A percentile compares a stretch with the other conserved stretches of the same genome.
Evolutionary conservation across 2,797 vertebrate species (phyloP).

Genomic region (Garrulus glandarius): DNA sequence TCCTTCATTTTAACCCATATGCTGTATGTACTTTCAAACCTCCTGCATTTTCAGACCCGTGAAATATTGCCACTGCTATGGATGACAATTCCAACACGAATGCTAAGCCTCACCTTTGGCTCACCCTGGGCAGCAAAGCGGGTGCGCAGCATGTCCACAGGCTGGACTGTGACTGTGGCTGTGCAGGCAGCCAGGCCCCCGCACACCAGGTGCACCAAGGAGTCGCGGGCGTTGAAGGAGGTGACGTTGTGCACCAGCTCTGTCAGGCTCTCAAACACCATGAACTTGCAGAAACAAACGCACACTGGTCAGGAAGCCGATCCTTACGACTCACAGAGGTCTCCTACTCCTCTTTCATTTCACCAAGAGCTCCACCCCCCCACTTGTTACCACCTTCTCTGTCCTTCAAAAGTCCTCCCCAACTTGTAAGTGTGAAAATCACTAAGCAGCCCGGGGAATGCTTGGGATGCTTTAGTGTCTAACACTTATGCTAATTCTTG

Average conservation of each 20-base stretch:
- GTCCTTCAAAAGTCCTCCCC: not conserved
- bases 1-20: not conserved
- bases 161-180: constrained; percentile 87
- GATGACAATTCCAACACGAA: accelerated
- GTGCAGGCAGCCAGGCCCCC: constrained; percentile 88
- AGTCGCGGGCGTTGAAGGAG: constrained; percentile 67
- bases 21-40: not conserved
- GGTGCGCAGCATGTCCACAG: constrained; percentile 91
- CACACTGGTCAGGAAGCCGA: not conserved
- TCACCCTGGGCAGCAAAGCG: constrained; percentile 96
- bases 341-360: not conserved
- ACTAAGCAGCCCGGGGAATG: not conserved
- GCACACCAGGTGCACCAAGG: constrained; percentile 86
- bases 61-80: not conserved
- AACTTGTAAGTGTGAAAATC: not conserved
- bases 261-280: constrained; percentile 87
- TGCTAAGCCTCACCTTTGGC: constrained; percentile 83
- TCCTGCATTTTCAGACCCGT: not conserved
- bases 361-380: not conserved
- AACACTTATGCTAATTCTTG: not conserved
- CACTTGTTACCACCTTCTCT: not conserved
- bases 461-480: not conserved
- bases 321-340: not conserved
- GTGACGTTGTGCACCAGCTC: constrained; percentile 80
- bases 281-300: constrained; percentile 79